These are phyloP conservation scores for Cricetomys ansorgei DNA, from an alignment of 2,113 vertebrate genomes.

Conservation along the genomic window DNA sequence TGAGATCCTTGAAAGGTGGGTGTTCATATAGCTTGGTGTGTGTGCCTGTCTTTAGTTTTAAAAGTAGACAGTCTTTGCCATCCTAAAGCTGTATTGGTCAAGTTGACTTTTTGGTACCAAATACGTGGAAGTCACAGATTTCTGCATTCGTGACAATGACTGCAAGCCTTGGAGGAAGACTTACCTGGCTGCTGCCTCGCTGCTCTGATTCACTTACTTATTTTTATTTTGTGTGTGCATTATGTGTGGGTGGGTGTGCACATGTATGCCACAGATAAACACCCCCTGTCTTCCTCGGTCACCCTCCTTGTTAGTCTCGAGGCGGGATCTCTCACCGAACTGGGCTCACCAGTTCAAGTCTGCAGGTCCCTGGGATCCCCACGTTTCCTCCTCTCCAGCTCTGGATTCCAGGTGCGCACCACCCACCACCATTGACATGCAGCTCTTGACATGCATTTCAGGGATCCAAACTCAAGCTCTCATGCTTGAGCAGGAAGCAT, in stretches of 20 bases:
- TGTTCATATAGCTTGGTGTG: slow-evolving; percentile 40
- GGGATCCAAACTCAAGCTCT: neutral
- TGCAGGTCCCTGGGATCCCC: neutral
- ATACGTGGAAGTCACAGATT: neutral
- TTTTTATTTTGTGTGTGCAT: neutral
- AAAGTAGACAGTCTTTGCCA: slow-evolving; percentile 14
- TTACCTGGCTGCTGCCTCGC: neutral
- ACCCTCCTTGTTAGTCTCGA: neutral
- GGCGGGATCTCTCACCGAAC: neutral
- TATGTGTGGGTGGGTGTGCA: neutral
- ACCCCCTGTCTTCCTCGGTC: neutral
- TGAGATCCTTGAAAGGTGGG: slow-evolving; percentile 94
- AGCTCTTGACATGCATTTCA: neutral
- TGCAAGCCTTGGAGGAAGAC: neutral
- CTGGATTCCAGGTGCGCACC: neutral
- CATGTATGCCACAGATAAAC: neutral
- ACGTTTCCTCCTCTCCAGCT: neutral
- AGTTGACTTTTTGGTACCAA: neutral
- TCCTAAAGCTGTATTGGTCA: neutral
- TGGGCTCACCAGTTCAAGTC: neutral
- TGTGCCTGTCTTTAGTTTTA: neutral
- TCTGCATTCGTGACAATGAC: neutral
- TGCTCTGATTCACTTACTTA: slow-evolving; percentile 34
- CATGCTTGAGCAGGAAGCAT: neutral
- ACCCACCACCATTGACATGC: neutral